These are phyloP conservation scores for Malaclemys terrapin DNA, from an alignment of 2,113 vertebrate species.

Conservation along the genomic window DNA sequence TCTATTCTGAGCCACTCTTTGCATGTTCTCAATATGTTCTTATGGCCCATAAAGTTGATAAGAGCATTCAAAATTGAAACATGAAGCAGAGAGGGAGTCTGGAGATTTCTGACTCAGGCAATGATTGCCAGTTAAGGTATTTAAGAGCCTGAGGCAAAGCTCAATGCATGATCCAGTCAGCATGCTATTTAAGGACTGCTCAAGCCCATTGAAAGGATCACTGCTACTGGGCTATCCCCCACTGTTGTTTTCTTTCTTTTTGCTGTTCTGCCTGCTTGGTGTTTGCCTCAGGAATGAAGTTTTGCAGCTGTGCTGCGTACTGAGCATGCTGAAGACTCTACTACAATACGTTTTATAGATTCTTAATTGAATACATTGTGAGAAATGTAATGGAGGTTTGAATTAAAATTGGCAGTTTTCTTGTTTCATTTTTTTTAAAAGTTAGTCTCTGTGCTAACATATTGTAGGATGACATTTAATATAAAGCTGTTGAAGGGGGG, in stretches of 20 bases:
- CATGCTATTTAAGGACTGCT: background rate
- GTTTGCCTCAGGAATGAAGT: background rate
- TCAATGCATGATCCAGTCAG: background rate
- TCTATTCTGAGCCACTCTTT: background rate
- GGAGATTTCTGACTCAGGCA: background rate
- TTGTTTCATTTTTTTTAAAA: background rate
- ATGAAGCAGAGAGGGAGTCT: background rate
- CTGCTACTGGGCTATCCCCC: background rate
- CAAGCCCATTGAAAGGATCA: background rate
- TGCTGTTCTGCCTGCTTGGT: background rate
- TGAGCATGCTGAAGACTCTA: background rate
- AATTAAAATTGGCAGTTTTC: conserved; percentile 1
- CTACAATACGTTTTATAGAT: background rate
- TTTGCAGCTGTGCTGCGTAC: background rate
- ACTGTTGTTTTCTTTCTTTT: background rate
- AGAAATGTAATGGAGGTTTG: background rate
- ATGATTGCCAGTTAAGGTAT: background rate
- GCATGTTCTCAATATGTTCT: background rate
- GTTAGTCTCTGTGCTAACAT: background rate
- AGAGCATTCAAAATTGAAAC: background rate
- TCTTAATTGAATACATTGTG: background rate
- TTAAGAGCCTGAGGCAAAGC: background rate
- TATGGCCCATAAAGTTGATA: background rate
- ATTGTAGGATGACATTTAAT: background rate
- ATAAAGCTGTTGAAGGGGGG: background rate